Conservation (phyloP, 2,797 vertebrate genomes). For the Thalassophryne amazonica region DNA sequence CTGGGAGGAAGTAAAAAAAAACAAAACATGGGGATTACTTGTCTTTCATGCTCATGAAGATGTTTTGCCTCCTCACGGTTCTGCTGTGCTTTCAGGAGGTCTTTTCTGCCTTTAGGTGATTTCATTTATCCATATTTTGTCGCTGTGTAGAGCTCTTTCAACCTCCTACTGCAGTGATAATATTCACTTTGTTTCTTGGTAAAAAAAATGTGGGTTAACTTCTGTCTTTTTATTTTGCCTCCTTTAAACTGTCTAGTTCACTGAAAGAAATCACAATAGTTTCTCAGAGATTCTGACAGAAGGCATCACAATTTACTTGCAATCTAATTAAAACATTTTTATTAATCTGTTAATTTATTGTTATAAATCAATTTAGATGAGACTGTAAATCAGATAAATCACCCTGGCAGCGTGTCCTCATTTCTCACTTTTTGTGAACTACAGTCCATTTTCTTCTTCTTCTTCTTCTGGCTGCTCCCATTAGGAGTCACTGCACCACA, state of each 20-base stretch:
- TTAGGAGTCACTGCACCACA: too few species aligned
- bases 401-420: too few species aligned
- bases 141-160: constrained; percentile 12
- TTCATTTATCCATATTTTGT: constrained; percentile 43
- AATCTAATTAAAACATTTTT: too few species aligned
- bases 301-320: too few species aligned
- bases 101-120: constrained; percentile 50
- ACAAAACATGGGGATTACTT: constrained; percentile 69
- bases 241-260: constrained; percentile 11
- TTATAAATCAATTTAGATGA: too few species aligned
- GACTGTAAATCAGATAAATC: too few species aligned
- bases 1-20: constrained; percentile 62
- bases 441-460: too few species aligned
- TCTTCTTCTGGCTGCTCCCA: too few species aligned
- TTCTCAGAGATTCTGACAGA: constrained; percentile 26
- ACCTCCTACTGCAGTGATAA: constrained; percentile 24
- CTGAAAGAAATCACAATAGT: constrained; percentile 22
- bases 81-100: constrained; percentile 59
- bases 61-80: constrained; percentile 53
- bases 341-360: too few species aligned
- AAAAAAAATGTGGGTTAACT: too few species aligned
- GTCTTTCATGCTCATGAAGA: constrained; percentile 65
- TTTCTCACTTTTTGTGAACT: too few species aligned
- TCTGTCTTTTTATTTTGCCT: neutral
- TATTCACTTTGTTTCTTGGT: constrained; percentile 41